These are phyloP conservation scores for Chroicocephalus ridibundus DNA, from an alignment of 2,113 vertebrate genomes.

Conservation along the genomic window DNA sequence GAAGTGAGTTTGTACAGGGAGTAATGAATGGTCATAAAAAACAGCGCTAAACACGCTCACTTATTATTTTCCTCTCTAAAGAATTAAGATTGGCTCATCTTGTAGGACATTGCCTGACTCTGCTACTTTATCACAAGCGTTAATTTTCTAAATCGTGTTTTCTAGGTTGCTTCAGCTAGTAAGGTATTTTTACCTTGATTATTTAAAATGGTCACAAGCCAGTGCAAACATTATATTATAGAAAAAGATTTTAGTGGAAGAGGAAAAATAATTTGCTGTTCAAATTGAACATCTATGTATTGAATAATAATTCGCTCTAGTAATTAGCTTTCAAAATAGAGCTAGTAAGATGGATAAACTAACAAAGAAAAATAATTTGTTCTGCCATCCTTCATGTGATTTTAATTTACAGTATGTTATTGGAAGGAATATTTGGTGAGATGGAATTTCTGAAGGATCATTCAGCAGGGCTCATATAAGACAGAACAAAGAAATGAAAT, in stretches of 20 bases:
- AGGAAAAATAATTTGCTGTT: constrained; percentile 7
- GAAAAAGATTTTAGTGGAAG: background rate
- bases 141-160: background rate
- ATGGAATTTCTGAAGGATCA: background rate
- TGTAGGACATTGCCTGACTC: background rate
- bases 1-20: background rate
- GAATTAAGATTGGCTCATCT: background rate
- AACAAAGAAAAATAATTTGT: constrained; percentile 6
- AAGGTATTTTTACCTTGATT: background rate
- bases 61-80: background rate
- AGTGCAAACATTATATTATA: background rate
- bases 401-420: constrained; percentile 3
- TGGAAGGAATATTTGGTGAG: background rate
- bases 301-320: background rate
- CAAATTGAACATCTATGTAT: background rate
- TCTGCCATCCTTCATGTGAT: background rate
- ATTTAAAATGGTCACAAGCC: background rate
- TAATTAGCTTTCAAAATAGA: constrained; percentile 44
- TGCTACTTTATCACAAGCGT: background rate
- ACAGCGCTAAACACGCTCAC: background rate
- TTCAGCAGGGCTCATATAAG: background rate
- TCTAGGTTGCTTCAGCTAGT: background rate
- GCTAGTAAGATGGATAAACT: constrained; percentile 15
- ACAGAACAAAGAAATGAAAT: background rate
- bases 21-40: background rate